phyloP scores from a whole-genome alignment of 2,888 invertebrate genomes.

The Lasioglossum leucozonium region DNA sequence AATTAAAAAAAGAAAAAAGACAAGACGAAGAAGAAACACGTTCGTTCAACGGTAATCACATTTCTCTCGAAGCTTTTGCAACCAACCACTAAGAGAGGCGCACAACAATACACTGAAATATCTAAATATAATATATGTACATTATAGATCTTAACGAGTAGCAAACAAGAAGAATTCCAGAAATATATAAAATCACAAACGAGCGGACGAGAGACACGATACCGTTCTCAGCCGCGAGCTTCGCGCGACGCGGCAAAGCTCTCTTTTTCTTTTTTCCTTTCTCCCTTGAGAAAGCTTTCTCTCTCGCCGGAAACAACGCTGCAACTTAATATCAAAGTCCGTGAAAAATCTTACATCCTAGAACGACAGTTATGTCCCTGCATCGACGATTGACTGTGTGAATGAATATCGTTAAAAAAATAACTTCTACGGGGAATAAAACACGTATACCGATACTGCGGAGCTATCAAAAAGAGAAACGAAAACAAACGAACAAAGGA shows the following conservation, averaged over 20 bases:
- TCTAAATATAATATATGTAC: slow-evolving; percentile 48
- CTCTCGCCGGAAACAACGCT: slow-evolving; percentile 29
- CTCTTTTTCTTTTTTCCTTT: neutral
- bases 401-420: slow-evolving; percentile 32
- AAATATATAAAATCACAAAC: slow-evolving; percentile 54
- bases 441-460: slow-evolving; percentile 21
- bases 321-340: slow-evolving; percentile 47
- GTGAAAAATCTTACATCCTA: slow-evolving; percentile 52
- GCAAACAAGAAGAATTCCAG: slow-evolving; percentile 41
- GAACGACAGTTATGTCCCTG: slow-evolving; percentile 33
- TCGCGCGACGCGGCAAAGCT: slow-evolving; percentile 9
- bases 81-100: slow-evolving; percentile 41
- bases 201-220: slow-evolving; percentile 44
- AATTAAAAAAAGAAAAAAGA: neutral
- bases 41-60: slow-evolving; percentile 19
- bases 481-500: neutral
- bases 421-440: slow-evolving; percentile 27
- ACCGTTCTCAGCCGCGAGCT: slow-evolving; percentile 22
- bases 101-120: slow-evolving; percentile 49
- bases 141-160: slow-evolving; percentile 43
- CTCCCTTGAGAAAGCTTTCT: neutral
- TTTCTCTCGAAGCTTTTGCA: slow-evolving; percentile 13
- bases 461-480: slow-evolving; percentile 27
- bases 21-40: neutral
- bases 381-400: slow-evolving; percentile 21